Base-by-base conservation (phyloP, 2,797 vertebrate genomes). In the Alcedo quadribrachys region DNA sequence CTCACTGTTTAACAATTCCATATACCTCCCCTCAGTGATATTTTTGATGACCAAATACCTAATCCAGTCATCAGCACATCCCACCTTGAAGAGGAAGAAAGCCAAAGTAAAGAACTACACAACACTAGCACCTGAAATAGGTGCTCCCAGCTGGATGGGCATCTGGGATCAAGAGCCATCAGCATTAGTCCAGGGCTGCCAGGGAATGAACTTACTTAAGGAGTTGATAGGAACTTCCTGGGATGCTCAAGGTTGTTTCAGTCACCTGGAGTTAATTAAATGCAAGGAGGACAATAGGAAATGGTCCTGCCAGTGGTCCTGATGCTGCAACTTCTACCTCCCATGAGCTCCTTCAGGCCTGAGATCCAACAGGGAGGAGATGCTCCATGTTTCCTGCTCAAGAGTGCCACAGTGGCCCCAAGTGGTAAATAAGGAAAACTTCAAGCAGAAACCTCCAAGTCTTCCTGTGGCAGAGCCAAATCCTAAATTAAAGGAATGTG, bases 351-450 rank as follows among this genome's bases (percentile, higher is more conserved):
- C 77, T 86, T 89, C 69, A 69, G 18, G 20, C 67, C 70, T 16
- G 62, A 69, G 15, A 71, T 57, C 53, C 86, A 77, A 9, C 28
- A 25, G 40, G 66, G 46, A 85, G 50, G 33, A 90, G 51, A 81
- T 30, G 60, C 60, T 51, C 71, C 65, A 60, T 0, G 11, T 65
- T 85, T 94, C 81, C 84, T 87, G 86, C 93, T 94, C 92, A 57
- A 61, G 94, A 96, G 80, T 55, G 91, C 77, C 93, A 94, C 94
- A 96, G 95, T 96, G 95, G 85, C 95, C 93, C 91, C 95, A 94
- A 57, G 95, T 28, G 95, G 95, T 46, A 84, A 91, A n/a, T 1
- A 40, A n/a, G 63, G 67, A 93, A 87, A 94, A 96, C 16, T 79
- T 92, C 93, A 91, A 75, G 89, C 15, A 81, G 35, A 81, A 89